Evolutionary conservation across 2,113 vertebrate species (phyloP).

Genomic region (Nothoprocta perdicaria): DNA sequence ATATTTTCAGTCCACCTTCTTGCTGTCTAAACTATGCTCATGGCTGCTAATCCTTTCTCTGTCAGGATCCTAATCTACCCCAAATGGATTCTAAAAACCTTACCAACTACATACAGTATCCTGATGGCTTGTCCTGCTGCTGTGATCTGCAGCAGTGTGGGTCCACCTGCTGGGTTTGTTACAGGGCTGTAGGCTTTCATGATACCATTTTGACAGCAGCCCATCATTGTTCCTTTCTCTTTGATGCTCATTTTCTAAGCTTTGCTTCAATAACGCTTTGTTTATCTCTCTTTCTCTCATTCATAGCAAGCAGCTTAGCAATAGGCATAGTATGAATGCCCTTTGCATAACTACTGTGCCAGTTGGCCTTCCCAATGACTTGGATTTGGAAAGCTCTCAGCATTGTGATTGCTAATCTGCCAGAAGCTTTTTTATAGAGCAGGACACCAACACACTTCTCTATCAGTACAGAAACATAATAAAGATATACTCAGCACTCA

Average conservation of each 20-base stretch:
- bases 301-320: slow-evolving; percentile 39
- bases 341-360: slow-evolving; percentile 14
- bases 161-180: slow-evolving; percentile 43
- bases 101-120: slow-evolving; percentile 33
- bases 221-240: slow-evolving; percentile 17
- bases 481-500: neutral
- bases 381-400: slow-evolving; percentile 32
- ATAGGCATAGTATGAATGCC: neutral
- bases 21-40: neutral
- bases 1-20: slow-evolving; percentile 1
- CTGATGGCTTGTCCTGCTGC: slow-evolving; percentile 45
- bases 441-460: neutral
- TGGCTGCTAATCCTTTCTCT: slow-evolving; percentile 54
- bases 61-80: slow-evolving; percentile 39
- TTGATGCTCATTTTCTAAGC: slow-evolving; percentile 53
- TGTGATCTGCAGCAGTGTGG: slow-evolving; percentile 36
- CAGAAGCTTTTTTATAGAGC: neutral
- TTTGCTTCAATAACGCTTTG: slow-evolving; percentile 47
- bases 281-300: slow-evolving; percentile 32
- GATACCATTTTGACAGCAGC: slow-evolving; percentile 1
- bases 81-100: slow-evolving; percentile 50
- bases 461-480: neutral
- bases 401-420: slow-evolving; percentile 19
- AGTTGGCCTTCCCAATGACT: slow-evolving; percentile 33
- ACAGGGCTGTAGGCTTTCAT: slow-evolving; percentile 39